These are phyloP conservation scores for Stichopus horrens DNA, from an alignment of 53 echinoderm and acorn worm species.

Conservation along the genomic window DNA sequence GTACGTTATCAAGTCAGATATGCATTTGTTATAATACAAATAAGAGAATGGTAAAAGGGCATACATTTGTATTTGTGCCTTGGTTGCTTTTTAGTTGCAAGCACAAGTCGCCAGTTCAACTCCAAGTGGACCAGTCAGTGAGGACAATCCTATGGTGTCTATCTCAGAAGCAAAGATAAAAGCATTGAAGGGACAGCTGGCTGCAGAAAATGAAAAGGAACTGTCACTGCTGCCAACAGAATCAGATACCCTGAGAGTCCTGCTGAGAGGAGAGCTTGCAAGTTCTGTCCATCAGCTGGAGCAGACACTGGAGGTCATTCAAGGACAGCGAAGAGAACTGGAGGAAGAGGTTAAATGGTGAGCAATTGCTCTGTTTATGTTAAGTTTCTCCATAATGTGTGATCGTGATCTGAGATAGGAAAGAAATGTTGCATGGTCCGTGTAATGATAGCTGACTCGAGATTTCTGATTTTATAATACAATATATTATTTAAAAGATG, in stretches of 20 bases:
- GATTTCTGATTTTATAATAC: no score
- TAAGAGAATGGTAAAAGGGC: no score
- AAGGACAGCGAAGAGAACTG: slow-evolving; percentile 79
- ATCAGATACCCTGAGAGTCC: slow-evolving; percentile 59
- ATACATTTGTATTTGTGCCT: background rate
- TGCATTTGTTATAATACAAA: no score
- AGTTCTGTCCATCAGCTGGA: slow-evolving; percentile 68
- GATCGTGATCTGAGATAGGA: background rate
- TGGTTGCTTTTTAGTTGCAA: slow-evolving; percentile 10
- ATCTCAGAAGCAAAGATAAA: slow-evolving; percentile 34
- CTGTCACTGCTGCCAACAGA: slow-evolving; percentile 66
- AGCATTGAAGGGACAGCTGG: slow-evolving; percentile 35
- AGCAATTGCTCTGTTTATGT: background rate
- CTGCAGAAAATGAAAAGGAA: slow-evolving; percentile 22
- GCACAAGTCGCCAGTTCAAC: slow-evolving; percentile 6
- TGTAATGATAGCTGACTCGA: no score
- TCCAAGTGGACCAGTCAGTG: slow-evolving; percentile 8
- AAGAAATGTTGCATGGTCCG: no score
- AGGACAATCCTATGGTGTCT: background rate
- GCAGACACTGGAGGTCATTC: slow-evolving; percentile 73
- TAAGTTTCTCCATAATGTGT: no score
- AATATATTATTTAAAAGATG: no score
- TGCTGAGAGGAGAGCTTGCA: slow-evolving; percentile 63
- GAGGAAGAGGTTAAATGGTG: slow-evolving; percentile 86
- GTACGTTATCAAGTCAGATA: no score